Base-by-base conservation (phyloP, 2,888 invertebrate genomes). In the Amphipoea lucens region DNA sequence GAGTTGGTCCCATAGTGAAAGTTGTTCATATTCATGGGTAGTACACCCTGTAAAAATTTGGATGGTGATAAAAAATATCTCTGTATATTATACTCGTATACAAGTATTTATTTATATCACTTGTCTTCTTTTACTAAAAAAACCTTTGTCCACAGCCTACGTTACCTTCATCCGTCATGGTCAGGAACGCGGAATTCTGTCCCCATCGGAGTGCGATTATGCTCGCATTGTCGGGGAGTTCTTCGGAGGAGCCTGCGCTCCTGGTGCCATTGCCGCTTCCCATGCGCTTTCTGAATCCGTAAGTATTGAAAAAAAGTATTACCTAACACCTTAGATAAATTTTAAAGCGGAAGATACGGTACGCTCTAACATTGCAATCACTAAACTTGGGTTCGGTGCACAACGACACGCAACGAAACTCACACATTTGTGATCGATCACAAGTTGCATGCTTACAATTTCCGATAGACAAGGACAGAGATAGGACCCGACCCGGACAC, bases 221-320 rank as follows among this genome's bases (percentile, higher is more conserved):
- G 96, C 97, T 1, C 90, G 93, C 74, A 93, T 97, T 0, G 96
- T 97, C 0, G 97, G 97, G 0, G 95, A 97, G 76, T 97, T 97
- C 92, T 97, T 98, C 88, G 91, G 93, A 4, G 94, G 95, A 0
- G 97, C 97, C 5, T 98, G 98, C 92, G 97, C 97, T 0, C 98
- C 98, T 0, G 98, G 98, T 0, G 97, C 97, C 0, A 86, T 93
- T 0, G 97, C 97, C 88, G 92, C 93, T 0, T 90, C 96, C 0
- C 97, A 97, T 83, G 92, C 95, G 1, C 90, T 95, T 14, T 90
- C 93, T 0, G 91, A 92, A 0, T 82, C 90, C 17, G 92, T 92
- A 36, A 88, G 91, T 89, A 77, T 20, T 20, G 20, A 69, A 23
- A 68, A 2, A 14, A 29, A 20, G 0, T 5, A 29, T 11, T 68